phyloP scores from a whole-genome alignment of 37 sponge, comb jelly and placozoan species.

The Bolinopsis microptera region DNA sequence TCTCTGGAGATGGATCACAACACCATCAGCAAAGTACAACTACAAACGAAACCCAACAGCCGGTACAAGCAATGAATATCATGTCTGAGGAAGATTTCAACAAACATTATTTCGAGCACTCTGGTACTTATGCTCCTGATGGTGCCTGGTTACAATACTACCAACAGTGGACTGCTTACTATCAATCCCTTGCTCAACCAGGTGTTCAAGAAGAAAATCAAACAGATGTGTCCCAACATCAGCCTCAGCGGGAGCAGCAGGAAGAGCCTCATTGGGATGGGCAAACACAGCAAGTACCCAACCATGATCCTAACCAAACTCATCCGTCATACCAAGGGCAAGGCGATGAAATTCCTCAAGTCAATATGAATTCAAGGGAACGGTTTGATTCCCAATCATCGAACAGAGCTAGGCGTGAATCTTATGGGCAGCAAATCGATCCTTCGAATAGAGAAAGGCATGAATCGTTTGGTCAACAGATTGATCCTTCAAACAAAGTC shows the following conservation, averaged over 20 bases:
- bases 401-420: not conserved
- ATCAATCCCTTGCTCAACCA: not conserved
- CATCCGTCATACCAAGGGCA: not conserved
- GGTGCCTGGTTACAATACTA: slow-evolving; percentile 23
- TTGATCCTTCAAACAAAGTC: not conserved
- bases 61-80: not conserved
- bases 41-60: not conserved
- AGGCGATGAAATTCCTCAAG: not conserved
- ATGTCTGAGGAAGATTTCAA: slow-evolving; percentile 45
- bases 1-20: not conserved
- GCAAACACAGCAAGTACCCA: not conserved
- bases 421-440: not conserved
- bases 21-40: not conserved
- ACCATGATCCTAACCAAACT: not conserved
- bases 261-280: not conserved
- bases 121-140: slow-evolving; percentile 20
- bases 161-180: slow-evolving; percentile 42
- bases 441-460: not conserved
- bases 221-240: not conserved
- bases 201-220: not conserved
- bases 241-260: not conserved
- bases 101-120: not conserved
- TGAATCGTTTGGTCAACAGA: not conserved
- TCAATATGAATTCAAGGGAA: not conserved
- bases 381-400: not conserved